A percentile compares a stretch with the other conserved stretches of the same genome.
These are phyloP conservation scores for Pogonomyrmex californicus DNA, from an alignment of 1,140 invertebrate species.

Conservation along the genomic window DNA sequence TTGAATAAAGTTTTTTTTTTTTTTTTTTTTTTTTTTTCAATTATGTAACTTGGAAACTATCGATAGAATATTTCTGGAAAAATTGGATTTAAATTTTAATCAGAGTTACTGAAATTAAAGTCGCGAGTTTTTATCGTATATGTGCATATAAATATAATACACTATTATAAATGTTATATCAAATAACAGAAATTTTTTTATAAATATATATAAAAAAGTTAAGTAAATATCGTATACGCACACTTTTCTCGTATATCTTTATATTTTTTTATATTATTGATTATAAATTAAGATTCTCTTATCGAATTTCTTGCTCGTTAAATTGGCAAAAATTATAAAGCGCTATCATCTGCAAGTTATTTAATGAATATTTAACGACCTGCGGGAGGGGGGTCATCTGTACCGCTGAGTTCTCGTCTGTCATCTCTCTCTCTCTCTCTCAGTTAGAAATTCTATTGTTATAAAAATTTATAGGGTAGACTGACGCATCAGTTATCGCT, in stretches of 20 bases:
- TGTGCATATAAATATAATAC: too few species aligned
- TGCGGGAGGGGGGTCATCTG: background rate
- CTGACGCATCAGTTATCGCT: conserved; percentile 40
- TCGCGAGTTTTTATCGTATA: too few species aligned
- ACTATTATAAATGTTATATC: too few species aligned
- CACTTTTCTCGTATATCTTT: background rate
- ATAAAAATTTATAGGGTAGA: conserved; percentile 46
- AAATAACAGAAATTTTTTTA: background rate
- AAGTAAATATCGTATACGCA: background rate
- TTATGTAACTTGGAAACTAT: background rate
- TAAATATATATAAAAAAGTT: background rate
- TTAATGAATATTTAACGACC: conserved; percentile 55
- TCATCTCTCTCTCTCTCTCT: background rate
- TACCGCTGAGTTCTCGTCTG: conserved; percentile 1
- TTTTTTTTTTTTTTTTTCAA: background rate
- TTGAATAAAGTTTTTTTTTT: too few species aligned
- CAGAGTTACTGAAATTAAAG: too few species aligned
- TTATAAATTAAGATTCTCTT: background rate
- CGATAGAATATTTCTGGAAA: background rate
- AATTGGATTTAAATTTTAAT: background rate
- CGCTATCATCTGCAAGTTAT: conserved; percentile 17
- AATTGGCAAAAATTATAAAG: background rate
- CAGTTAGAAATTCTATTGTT: conserved; percentile 37
- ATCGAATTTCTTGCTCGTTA: background rate
- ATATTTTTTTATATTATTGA: conserved; percentile 2